These are phyloP conservation scores for Steinernema carpocapsae DNA, from an alignment of 2,888 invertebrate genomes.

Conservation along the genomic window DNA sequence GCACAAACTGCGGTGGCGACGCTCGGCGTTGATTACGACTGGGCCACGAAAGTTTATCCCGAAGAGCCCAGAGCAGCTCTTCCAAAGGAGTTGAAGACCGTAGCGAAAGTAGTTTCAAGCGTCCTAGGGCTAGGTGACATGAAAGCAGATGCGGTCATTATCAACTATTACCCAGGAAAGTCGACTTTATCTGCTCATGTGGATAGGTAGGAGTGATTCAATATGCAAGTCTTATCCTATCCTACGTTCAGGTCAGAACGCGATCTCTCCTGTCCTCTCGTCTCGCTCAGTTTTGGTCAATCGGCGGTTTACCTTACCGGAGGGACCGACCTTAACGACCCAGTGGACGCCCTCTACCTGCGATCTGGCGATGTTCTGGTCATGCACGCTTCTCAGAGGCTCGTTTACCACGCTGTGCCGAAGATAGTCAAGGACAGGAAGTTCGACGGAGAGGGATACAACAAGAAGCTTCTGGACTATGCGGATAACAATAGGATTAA, in stretches of 20 bases:
- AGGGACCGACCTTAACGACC: constrained; percentile 72
- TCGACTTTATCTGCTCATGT: constrained; percentile 91
- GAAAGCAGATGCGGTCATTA: constrained; percentile 87
- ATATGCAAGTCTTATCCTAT: no score
- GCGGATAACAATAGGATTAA: constrained; percentile 82
- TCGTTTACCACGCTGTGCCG: constrained; percentile 92
- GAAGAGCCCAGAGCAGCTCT: constrained; percentile 50
- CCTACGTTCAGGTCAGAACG: constrained; percentile 60
- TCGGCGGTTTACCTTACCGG: constrained; percentile 91
- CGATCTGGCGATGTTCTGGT: constrained; percentile 88
- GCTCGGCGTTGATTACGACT: constrained; percentile 95
- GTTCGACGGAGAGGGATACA: constrained; percentile 70
- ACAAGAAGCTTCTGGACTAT: constrained; percentile 75
- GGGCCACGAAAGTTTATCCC: constrained; percentile 85
- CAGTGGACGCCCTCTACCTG: constrained; percentile 75
- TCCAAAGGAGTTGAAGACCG: constrained; percentile 58
- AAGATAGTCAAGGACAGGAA: constrained; percentile 74
- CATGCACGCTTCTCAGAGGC: constrained; percentile 84
- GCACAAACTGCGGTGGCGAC: constrained; percentile 84
- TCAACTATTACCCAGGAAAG: constrained; percentile 92
- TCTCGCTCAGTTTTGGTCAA: constrained; percentile 93
- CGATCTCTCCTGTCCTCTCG: constrained; percentile 75
- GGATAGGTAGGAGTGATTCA: constrained; percentile 72
- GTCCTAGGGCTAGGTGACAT: constrained; percentile 72
- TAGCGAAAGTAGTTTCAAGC: constrained; percentile 71